Base-by-base conservation (phyloP, 2,797 vertebrate species). In the Cichlasoma orientale region DNA sequence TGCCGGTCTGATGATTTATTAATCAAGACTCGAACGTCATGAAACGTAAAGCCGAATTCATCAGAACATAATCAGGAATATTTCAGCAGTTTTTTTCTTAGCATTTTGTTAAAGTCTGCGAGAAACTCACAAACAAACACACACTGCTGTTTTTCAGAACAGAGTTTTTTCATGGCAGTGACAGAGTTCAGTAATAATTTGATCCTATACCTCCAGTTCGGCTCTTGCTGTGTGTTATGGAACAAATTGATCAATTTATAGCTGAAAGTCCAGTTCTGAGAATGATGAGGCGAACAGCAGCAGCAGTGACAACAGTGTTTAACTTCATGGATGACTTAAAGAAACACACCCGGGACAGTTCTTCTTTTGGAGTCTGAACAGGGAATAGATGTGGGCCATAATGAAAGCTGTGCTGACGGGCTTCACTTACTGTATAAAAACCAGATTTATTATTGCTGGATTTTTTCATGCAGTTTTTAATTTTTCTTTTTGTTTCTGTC, bases 21-120 rank as follows among this genome's bases (percentile, higher is more conserved):
- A 53, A 31, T 18, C 31, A 50, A 10, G 12, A 11, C 4, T 55
- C 1, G 1, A 5, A 2, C 38, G 53, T 12, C 0, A 1, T 74
- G 3, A 61, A 59, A 31, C 4, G 7, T 8, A 2, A 16, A 13
- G n/a, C 58, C 58, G 71, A 79, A 77, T 71, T 73, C 0, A 61
- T n/a, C 23, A 52, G 18, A 58, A 4, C 1, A 29, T 4, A 1
- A 47, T 18, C 1, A 5, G 1, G 19, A 4, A 16, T 0, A 8
- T 63, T 5, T 66, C 3, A 11, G 27, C 5, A 4, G 7, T 33
- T 8, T 33, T 12, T 59, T 21, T 23, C 14, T 18, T 0, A 18
- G 4, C 44, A 8, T 10, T 19, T 29, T 50, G 4, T 29, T 7
- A 18, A 31, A 3, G n/a, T 53, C 10, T 2, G 61, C 16, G 23